These are phyloP conservation scores for Lissonota sp. DNA, from an alignment of 2,888 invertebrate species.

Conservation along the genomic window DNA sequence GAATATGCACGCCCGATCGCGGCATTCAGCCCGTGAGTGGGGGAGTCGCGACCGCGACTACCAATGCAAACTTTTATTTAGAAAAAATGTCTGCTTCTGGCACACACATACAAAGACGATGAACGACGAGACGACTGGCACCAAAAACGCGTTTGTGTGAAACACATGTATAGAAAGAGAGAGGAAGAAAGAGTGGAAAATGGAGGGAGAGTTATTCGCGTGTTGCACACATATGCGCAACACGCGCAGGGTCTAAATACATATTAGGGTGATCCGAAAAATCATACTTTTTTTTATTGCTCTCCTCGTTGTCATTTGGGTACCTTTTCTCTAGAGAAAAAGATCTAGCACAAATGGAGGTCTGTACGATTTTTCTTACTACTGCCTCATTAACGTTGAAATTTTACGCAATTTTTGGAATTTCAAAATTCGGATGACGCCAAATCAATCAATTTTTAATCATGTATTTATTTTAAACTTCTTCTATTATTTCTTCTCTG, in stretches of 20 bases:
- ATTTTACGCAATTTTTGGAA: too few species aligned
- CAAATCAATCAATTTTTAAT: too few species aligned
- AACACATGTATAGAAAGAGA: not conserved
- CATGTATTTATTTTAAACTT: too few species aligned
- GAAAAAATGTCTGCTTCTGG: slow-evolving; percentile 1
- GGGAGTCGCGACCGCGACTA: slow-evolving; percentile 8
- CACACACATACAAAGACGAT: slow-evolving; percentile 6
- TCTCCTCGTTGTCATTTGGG: too few species aligned
- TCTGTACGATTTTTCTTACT: too few species aligned
- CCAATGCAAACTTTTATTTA: slow-evolving; percentile 8
- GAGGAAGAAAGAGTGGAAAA: slow-evolving; percentile 1
- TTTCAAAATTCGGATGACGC: too few species aligned
- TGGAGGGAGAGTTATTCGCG: not conserved
- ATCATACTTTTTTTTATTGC: too few species aligned
- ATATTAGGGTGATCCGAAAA: too few species aligned
- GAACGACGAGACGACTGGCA: not conserved
- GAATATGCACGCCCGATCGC: not conserved
- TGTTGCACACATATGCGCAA: not conserved
- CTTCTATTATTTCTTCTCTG: too few species aligned
- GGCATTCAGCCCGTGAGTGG: slow-evolving; percentile 1
- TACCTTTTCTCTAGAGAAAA: too few species aligned
- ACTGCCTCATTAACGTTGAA: too few species aligned
- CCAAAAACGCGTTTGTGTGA: not conserved
- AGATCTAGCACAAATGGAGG: too few species aligned
- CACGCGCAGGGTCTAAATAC: not conserved